Percentiles rank a stretch among this genome's conserved stretches.
These are phyloP conservation scores for Zoanthus solanderi DNA, from an alignment of 92 coral and sea anemone genomes.

Conservation along the genomic window DNA sequence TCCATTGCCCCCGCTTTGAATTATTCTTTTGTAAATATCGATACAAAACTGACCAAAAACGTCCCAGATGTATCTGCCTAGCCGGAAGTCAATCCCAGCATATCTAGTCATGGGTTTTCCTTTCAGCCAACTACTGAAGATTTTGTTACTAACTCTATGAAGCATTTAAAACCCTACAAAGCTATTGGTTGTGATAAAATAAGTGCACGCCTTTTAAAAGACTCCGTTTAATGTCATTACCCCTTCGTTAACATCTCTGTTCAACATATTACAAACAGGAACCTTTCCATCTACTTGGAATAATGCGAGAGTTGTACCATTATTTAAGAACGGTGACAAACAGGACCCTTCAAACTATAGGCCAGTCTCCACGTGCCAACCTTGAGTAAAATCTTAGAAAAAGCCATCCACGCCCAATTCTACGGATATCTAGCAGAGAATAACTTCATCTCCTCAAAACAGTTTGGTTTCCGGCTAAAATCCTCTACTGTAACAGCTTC, in stretches of 20 bases:
- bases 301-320: constrained; percentile 31
- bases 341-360: no score
- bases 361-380: no score
- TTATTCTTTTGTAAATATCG: constrained; percentile 37
- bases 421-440: no score
- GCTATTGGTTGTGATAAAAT: constrained; percentile 30
- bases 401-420: no score
- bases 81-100: neutral
- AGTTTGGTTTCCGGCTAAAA: no score
- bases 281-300: constrained; percentile 49
- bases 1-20: constrained; percentile 30
- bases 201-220: constrained; percentile 43
- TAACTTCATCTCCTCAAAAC: no score
- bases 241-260: constrained; percentile 1
- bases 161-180: constrained; percentile 36
- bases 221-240: constrained; percentile 22
- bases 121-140: constrained; percentile 33
- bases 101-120: neutral
- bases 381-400: no score
- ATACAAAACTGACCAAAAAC: constrained; percentile 38
- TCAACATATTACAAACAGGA: neutral
- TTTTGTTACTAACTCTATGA: neutral
- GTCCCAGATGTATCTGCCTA: constrained; percentile 14
- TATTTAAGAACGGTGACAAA: constrained; percentile 19
- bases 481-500: no score